phyloP scores from a whole-genome alignment of 2,888 invertebrate species.

The Halocaridina rubra region DNA sequence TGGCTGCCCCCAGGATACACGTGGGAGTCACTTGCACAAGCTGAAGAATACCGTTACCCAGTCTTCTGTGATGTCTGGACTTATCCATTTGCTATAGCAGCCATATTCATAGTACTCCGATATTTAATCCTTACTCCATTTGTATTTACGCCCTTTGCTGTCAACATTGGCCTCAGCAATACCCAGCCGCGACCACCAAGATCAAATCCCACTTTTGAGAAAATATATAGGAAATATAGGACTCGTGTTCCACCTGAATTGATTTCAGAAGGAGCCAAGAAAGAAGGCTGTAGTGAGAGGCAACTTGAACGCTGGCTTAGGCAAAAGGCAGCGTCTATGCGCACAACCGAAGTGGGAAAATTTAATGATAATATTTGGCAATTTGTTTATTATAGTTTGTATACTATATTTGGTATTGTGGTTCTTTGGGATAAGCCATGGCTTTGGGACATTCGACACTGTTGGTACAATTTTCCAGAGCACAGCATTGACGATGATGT shows the following conservation, averaged over 20 bases:
- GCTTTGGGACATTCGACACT: slow-evolving; percentile 90
- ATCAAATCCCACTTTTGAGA: slow-evolving; percentile 11
- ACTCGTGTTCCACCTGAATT: slow-evolving; percentile 17
- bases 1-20: slow-evolving; percentile 53
- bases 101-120: slow-evolving; percentile 26
- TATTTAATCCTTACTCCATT: slow-evolving; percentile 48
- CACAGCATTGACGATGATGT: slow-evolving; percentile 83
- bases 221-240: slow-evolving; percentile 21
- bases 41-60: slow-evolving; percentile 22
- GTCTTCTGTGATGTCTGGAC: slow-evolving; percentile 26
- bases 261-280: slow-evolving; percentile 74
- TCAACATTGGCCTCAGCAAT: neutral
- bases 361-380: slow-evolving; percentile 77
- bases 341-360: slow-evolving; percentile 88
- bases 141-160: slow-evolving; percentile 31
- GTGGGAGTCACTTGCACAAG: slow-evolving; percentile 34
- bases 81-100: slow-evolving; percentile 46
- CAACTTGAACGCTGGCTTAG: slow-evolving; percentile 94
- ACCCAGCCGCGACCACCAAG: slow-evolving; percentile 21
- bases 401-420: slow-evolving; percentile 78
- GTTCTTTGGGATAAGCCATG: slow-evolving; percentile 91
- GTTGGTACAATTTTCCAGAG: slow-evolving; percentile 83
- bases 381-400: slow-evolving; percentile 50
- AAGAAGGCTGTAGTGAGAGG: slow-evolving; percentile 84
- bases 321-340: slow-evolving; percentile 83